phyloP scores from a whole-genome alignment of 2,888 invertebrate genomes.

The Andrena camellia region DNA sequence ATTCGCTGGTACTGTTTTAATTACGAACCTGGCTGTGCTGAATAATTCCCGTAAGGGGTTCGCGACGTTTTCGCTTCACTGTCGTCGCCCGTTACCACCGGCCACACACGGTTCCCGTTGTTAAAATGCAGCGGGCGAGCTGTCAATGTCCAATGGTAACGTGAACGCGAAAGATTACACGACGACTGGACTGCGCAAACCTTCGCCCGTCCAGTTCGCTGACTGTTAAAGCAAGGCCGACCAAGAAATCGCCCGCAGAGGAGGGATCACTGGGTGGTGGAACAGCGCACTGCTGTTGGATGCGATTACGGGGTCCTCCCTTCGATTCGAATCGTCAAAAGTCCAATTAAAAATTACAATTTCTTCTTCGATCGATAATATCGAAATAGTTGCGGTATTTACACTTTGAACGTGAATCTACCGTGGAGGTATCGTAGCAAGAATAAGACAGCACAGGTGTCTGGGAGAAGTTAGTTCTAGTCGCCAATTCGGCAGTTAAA shows the following conservation, averaged over 20 bases:
- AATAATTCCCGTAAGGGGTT: background rate
- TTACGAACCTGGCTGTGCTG: constrained; percentile 37
- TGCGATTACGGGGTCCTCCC: background rate
- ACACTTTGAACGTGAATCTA: too few species aligned
- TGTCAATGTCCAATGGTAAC: constrained; percentile 11
- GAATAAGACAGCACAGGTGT: too few species aligned
- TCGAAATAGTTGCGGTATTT: too few species aligned
- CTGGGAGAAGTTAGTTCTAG: too few species aligned
- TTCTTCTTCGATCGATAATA: background rate
- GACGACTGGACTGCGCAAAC: constrained; percentile 35
- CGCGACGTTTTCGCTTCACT: background rate
- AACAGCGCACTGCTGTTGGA: background rate
- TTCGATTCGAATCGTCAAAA: background rate
- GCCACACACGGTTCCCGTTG: background rate
- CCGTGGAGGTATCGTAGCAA: too few species aligned
- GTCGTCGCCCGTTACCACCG: background rate
- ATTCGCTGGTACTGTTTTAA: background rate
- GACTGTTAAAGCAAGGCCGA: constrained; percentile 22
- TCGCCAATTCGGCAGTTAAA: too few species aligned
- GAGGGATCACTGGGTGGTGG: constrained; percentile 32
- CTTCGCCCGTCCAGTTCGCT: background rate
- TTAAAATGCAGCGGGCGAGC: background rate
- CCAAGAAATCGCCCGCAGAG: constrained; percentile 12
- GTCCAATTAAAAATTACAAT: background rate
- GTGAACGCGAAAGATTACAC: constrained; percentile 29